These are phyloP conservation scores for Strigamia maritima DNA, from an alignment of 2,888 invertebrate species.

Conservation along the genomic window DNA sequence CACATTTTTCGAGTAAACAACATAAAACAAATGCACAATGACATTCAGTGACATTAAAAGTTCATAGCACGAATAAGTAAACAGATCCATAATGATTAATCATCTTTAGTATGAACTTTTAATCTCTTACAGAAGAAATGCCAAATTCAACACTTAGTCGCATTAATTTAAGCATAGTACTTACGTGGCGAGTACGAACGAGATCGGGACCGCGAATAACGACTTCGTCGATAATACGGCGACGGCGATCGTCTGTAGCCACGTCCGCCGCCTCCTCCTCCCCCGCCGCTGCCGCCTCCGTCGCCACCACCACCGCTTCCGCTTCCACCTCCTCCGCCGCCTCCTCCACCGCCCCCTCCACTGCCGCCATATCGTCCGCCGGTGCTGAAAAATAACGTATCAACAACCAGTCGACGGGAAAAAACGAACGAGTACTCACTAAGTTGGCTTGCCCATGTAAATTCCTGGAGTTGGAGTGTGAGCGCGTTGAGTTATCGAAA, in stretches of 20 bases:
- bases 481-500: slow-evolving; percentile 90
- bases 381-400: slow-evolving; percentile 47
- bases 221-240: slow-evolving; percentile 64
- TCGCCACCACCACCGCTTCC: slow-evolving; percentile 50
- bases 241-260: slow-evolving; percentile 63
- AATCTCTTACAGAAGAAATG: neutral
- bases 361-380: slow-evolving; percentile 45
- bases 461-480: slow-evolving; percentile 97
- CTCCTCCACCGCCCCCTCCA: slow-evolving; percentile 51
- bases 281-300: slow-evolving; percentile 41
- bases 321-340: slow-evolving; percentile 45
- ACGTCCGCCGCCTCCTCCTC: slow-evolving; percentile 47
- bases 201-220: slow-evolving; percentile 72
- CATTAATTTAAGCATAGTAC: slow-evolving; percentile 52
- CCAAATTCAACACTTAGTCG: neutral
- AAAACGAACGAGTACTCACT: neutral
- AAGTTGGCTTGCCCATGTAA: slow-evolving; percentile 90
- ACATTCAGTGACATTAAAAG: neutral
- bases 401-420: neutral
- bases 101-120: neutral
- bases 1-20: neutral
- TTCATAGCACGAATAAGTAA: neutral
- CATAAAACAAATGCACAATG: no score
- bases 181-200: slow-evolving; percentile 77
- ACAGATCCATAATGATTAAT: neutral